Percentiles rank a stretch among this genome's conserved stretches.
Conservation (phyloP, 1,140 invertebrate genomes). For the Caerostris darwini region DNA sequence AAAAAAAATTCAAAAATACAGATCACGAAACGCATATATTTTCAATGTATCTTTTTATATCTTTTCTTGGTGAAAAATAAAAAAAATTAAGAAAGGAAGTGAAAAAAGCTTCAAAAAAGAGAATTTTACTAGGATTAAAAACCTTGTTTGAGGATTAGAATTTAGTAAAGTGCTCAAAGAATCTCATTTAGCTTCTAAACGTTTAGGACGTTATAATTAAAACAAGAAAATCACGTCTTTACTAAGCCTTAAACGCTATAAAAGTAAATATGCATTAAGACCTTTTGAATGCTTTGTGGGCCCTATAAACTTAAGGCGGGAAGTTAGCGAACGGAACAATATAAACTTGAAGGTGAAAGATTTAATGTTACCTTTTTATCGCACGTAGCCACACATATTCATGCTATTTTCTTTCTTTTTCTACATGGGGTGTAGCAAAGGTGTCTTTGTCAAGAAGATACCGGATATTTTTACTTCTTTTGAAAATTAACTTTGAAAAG, state of each 20-base stretch:
- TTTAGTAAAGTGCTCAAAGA: conserved; percentile 15
- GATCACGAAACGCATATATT: background rate
- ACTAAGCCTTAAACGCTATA: conserved; percentile 34
- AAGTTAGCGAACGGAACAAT: conserved; percentile 3
- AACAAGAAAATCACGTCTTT: conserved; percentile 22
- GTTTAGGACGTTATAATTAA: conserved; percentile 15
- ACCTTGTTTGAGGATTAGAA: background rate
- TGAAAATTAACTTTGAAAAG: conserved; percentile 16
- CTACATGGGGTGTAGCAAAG: background rate
- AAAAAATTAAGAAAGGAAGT: background rate
- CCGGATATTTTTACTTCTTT: conserved; percentile 13
- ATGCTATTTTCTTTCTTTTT: background rate
- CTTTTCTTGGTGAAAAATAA: background rate
- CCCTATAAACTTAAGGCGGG: conserved; percentile 11
- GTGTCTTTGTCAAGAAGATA: background rate
- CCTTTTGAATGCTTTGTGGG: conserved; percentile 20
- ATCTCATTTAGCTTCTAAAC: background rate
- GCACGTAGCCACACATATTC: background rate
- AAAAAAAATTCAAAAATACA: background rate
- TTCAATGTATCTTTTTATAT: background rate
- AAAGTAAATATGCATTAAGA: conserved; percentile 35
- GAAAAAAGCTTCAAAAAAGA: background rate
- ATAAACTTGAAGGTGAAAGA: conserved; percentile 3
- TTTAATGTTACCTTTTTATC: conserved; percentile 15
- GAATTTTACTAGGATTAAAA: background rate